Base-by-base conservation (phyloP, 1,140 invertebrate species). In the Lordiphosa mommai region DNA sequence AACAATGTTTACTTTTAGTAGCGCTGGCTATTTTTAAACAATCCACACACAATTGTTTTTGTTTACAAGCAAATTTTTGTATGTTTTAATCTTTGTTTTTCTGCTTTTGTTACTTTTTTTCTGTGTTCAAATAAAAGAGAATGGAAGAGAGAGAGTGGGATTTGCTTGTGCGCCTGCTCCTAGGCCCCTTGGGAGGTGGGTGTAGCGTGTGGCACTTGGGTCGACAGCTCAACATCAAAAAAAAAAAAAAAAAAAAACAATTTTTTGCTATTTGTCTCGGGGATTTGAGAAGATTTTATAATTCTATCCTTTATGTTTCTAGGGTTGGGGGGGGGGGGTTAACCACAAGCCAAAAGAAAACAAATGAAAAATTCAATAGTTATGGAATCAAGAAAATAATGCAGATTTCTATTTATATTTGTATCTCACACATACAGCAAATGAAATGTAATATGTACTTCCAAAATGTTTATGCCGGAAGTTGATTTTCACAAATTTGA, bases 1-100 rank as follows among this genome's bases (percentile, higher is more conserved):
- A 82, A 82, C 76, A 82, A 76, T 82, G 76, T 82, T 82, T 82
- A 82, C 76, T 67, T 76, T 82, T 44, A 52, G 65, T 47, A 67
- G 48, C 61, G 55, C 71, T 61, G 44, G 32, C 72, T 82, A 72
- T 76, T 72, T 82, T 84, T 77, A 58, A 72, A 55, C 58, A 76
- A 82, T 50, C 79, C 23, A 27, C 23, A 56, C 68, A 30, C 29
- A 36, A 32, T 41, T 46, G 16, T 46, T 49, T 68, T 76, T 76
- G 76, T 84, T 76, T 84, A 76, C 67, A 71, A 36, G 33, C 58
- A 46, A 55, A 37, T 47, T 66, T 67, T 47, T 72, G 40, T 77
- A 32, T 61, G 66, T 65, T 74, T 67, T 53, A 68, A 70, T 65
- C 58, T 63, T 50, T 48, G 32, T 43, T 53, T 59, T 55, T 52